phyloP scores from a whole-genome alignment of 2,113 vertebrate species.

The Cromileptes altivelis region DNA sequence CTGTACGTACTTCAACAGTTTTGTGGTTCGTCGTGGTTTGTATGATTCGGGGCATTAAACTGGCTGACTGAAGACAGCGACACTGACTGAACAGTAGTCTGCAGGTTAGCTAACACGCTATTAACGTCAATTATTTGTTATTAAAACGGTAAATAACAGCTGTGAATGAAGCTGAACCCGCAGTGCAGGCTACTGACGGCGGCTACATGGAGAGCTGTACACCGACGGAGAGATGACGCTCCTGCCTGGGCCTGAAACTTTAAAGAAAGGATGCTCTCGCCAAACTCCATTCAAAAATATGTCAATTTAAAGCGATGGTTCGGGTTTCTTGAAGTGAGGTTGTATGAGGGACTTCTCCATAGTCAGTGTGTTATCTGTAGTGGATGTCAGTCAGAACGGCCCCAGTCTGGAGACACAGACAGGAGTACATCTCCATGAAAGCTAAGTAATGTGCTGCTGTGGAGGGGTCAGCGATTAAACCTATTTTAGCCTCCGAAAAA shows the following conservation, averaged over 20 bases:
- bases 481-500: no score
- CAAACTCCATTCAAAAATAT: constrained; percentile 15
- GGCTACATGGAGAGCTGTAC: not conserved
- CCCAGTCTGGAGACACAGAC: no score
- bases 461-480: no score
- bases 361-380: no score
- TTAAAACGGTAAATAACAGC: no score
- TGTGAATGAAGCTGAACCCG: no score
- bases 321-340: no score
- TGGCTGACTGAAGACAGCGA: not conserved
- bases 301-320: not conserved
- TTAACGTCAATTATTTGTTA: no score
- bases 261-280: not conserved
- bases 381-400: no score
- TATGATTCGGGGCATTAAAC: not conserved
- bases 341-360: no score
- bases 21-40: not conserved
- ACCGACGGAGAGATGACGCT: not conserved
- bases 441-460: no score
- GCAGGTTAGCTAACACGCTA: not conserved
- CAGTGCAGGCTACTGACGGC: not conserved
- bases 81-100: not conserved
- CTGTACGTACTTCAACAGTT: fast-evolving
- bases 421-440: no score
- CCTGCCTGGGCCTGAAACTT: not conserved